Conservation (phyloP, 2,888 invertebrate genomes). For the Hyposoter dolosus region DNA sequence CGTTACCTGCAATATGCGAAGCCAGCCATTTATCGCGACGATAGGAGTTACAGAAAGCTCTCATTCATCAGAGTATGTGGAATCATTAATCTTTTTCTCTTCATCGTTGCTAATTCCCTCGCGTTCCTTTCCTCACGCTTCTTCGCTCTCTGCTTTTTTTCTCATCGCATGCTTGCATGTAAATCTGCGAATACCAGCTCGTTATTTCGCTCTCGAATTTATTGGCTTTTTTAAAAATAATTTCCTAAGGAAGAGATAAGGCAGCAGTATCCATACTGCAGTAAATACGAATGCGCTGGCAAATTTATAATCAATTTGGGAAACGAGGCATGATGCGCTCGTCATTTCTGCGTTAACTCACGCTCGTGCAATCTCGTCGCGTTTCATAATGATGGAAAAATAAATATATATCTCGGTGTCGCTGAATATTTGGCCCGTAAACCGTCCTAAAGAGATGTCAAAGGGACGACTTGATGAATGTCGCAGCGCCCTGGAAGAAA, state of each 20-base stretch:
- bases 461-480: slow-evolving; percentile 49
- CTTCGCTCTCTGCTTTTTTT: slow-evolving; percentile 36
- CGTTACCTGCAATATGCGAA: slow-evolving; percentile 42
- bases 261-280: background rate
- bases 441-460: slow-evolving; percentile 28
- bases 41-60: slow-evolving; percentile 62
- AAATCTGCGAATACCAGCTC: slow-evolving; percentile 16
- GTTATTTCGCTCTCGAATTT: slow-evolving; percentile 47
- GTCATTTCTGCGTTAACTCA: background rate
- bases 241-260: too few relatives aligned
- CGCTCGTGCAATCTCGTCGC: background rate
- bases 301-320: background rate
- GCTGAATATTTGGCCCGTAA: background rate
- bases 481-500: slow-evolving; percentile 25
- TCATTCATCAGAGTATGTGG: slow-evolving; percentile 61
- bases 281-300: background rate
- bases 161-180: background rate
- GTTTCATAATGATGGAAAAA: background rate
- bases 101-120: slow-evolving; percentile 41
- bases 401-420: background rate
- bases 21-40: slow-evolving; percentile 65
- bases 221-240: slow-evolving; percentile 6
- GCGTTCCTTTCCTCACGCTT: slow-evolving; percentile 9
- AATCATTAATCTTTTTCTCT: slow-evolving; percentile 61
- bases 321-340: background rate